Evolutionary conservation across 1,140 invertebrate genomes (phyloP).

Genomic region (Laupala kohalensis): DNA sequence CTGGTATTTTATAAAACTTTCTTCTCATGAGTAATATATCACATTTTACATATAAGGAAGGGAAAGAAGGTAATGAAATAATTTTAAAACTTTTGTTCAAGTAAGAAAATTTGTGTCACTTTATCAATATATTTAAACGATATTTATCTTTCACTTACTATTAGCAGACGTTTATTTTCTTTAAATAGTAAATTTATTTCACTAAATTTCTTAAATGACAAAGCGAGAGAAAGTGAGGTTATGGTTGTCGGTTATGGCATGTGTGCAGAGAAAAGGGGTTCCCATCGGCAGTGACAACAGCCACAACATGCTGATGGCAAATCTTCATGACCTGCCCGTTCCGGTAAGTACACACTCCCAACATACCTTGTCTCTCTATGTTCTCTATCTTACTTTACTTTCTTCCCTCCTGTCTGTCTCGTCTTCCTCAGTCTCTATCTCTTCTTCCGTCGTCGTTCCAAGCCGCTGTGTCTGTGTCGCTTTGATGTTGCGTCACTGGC

Average conservation of each 20-base stretch:
- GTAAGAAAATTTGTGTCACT: no score
- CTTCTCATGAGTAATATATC: no score
- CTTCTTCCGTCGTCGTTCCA: neutral
- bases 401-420: neutral
- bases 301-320: constrained; percentile 27
- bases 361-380: neutral
- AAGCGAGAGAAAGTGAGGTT: neutral
- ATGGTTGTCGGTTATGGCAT: neutral
- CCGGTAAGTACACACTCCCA: constrained; percentile 24
- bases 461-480: neutral
- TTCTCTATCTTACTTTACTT: constrained; percentile 1
- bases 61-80: no score
- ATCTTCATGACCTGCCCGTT: constrained; percentile 25
- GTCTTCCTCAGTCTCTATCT: neutral
- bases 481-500: neutral
- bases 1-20: no score
- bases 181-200: neutral
- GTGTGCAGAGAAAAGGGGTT: constrained; percentile 27
- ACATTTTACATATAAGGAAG: no score
- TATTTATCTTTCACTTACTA: no score
- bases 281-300: constrained; percentile 25
- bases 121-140: no score
- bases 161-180: no score
- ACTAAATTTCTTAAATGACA: neutral
- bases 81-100: no score